Base-by-base conservation (phyloP, 1,140 invertebrate genomes). In the Maconellicoccus hirsutus region DNA sequence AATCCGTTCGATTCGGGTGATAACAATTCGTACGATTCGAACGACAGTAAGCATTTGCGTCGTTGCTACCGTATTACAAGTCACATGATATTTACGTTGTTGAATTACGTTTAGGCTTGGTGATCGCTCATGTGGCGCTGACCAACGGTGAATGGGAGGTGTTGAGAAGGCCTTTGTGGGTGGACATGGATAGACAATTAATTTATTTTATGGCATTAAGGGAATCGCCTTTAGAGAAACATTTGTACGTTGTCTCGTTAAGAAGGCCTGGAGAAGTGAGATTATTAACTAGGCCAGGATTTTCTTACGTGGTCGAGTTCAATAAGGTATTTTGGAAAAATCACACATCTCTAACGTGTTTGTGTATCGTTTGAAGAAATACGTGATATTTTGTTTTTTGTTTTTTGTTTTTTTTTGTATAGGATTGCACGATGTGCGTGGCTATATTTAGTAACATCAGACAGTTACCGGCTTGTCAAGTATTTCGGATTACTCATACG, bases 371-470 rank as follows among this genome's bases (percentile, higher is more conserved):
- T 42, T 10, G 39, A 42, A 42, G 8, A 42, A 42, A 8, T 42
- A 8, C 39, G 39, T 42, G 8, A n/a, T 2, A n/a, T n/a, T n/a
- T n/a, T n/a, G 19, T 59, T 72, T 21, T 29, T 21, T 70, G 7
- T 33, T 25, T 8, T 52, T 52, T 59, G n/a, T 8, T 71, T 39
- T 69, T 19, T 70, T 73, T 8, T 78, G n/a, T n/a, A 16, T 77
- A 88, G 87, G 88, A 93, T 73, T 94, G 91, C 79, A 86, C 85
- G 22, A 85, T 93, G 77, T 89, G 94, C 78, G 89, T 96, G 4
- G 87, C 90, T 70, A 92, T 94, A 39, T 93, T 92, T 74, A 96
- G 93, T 75, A 95, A 89, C 78, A 90, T 94, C 71, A 86, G 87
- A 77, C 86, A 85, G n/a, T 80, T 88, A 66, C 92, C 92, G 0